Percentiles rank a stretch among this genome's conserved stretches.
Conservation (phyloP, 2,888 invertebrate genomes). For the Micoletzkya japonica region DNA sequence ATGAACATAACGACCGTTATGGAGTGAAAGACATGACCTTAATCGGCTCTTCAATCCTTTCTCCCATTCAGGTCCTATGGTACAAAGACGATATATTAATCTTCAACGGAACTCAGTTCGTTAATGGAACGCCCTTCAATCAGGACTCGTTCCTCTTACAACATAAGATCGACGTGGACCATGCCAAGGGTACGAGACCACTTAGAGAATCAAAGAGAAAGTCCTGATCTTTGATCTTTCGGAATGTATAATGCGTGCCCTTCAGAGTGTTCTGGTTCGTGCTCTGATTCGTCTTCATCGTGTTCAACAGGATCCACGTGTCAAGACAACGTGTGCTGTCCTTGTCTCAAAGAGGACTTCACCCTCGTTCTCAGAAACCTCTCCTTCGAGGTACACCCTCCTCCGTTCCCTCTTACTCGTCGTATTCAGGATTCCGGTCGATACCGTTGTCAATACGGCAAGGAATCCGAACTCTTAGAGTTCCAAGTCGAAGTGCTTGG, state of each 20-base stretch:
- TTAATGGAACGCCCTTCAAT: slow-evolving; percentile 45
- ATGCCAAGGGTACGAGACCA: slow-evolving; percentile 38
- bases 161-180: slow-evolving; percentile 44
- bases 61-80: slow-evolving; percentile 49
- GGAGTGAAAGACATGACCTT: too few species aligned
- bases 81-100: slow-evolving; percentile 57
- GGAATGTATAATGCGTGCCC: not conserved
- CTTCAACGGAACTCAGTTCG: slow-evolving; percentile 55
- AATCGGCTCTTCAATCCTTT: not conserved
- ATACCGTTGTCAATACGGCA: slow-evolving; percentile 55
- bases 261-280: slow-evolving; percentile 40
- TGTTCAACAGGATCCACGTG: slow-evolving; percentile 40
- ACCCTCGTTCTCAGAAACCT: slow-evolving; percentile 56
- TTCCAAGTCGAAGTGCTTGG: slow-evolving; percentile 61
- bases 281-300: slow-evolving; percentile 44
- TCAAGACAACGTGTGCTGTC: slow-evolving; percentile 48
- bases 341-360: slow-evolving; percentile 53
- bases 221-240: slow-evolving; percentile 4
- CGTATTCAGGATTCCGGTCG: slow-evolving; percentile 48
- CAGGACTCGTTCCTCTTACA: slow-evolving; percentile 51
- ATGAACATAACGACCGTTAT: too few species aligned
- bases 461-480: slow-evolving; percentile 54
- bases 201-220: not conserved
- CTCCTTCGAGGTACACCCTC: slow-evolving; percentile 40
- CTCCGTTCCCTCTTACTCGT: not conserved